Evolutionary conservation across 2,113 vertebrate species (phyloP).

Genomic region (Tor tambroides): DNA sequence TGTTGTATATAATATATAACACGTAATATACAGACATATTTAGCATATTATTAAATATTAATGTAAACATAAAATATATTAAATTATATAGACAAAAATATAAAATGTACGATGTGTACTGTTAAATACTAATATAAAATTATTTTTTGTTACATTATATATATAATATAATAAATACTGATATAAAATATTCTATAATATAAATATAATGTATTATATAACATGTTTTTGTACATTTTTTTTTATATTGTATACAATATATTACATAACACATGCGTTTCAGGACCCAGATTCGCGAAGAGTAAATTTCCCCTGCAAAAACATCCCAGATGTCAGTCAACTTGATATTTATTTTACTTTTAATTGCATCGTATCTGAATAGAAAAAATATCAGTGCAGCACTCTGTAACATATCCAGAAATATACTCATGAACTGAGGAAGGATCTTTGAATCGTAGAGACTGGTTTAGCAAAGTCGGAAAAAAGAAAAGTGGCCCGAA

Average conservation of each 20-base stretch:
- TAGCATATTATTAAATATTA: no score
- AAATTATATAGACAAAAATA: neutral
- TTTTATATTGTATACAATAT: neutral
- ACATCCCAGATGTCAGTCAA: constrained; percentile 67
- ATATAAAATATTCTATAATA: neutral
- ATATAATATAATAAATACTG: neutral
- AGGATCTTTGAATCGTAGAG: constrained; percentile 62
- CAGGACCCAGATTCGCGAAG: neutral
- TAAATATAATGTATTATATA: neutral
- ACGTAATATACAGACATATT: no score
- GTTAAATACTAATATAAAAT: no score
- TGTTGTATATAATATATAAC: neutral
- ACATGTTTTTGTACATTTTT: no score
- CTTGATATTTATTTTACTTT: constrained; percentile 70
- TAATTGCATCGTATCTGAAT: constrained; percentile 67
- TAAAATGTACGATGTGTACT: no score
- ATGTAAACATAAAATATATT: neutral
- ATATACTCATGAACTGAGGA: constrained; percentile 67
- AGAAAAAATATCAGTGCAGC: constrained; percentile 75
- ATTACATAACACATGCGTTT: neutral
- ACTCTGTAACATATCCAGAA: constrained; percentile 72
- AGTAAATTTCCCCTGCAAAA: constrained; percentile 48
- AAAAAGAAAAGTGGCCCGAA: constrained; percentile 60
- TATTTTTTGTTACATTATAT: no score
- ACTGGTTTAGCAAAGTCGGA: constrained; percentile 58